A percentile compares a stretch with the other conserved stretches of the same genome.
phyloP scores from a whole-genome alignment of 1,140 invertebrate genomes.

The Leptinotarsa defecta region DNA sequence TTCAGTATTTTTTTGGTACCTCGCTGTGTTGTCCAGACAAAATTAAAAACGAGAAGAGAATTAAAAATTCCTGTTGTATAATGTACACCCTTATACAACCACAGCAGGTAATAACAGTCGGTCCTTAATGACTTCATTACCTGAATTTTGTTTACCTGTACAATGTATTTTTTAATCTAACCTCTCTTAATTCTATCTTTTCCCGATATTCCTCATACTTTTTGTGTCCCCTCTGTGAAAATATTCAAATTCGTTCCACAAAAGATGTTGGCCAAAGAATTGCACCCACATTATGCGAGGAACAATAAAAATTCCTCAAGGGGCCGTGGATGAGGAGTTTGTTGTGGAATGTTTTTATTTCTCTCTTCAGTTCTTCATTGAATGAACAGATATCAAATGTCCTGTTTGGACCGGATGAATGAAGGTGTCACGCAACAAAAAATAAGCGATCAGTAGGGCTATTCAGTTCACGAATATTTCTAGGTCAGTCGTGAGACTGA shows the following conservation, averaged over 20 bases:
- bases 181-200: too few species aligned
- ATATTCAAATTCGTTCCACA: background rate
- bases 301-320: slow-evolving; percentile 17
- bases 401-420: slow-evolving; percentile 10
- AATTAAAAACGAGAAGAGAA: too few species aligned
- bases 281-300: background rate
- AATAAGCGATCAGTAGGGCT: background rate
- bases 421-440: slow-evolving; percentile 2
- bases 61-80: too few species aligned
- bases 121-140: too few species aligned
- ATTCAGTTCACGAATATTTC: background rate
- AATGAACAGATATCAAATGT: slow-evolving; percentile 18
- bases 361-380: background rate
- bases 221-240: background rate
- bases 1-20: too few species aligned
- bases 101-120: too few species aligned
- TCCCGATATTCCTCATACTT: too few species aligned
- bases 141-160: too few species aligned
- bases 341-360: slow-evolving; percentile 25
- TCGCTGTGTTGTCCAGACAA: too few species aligned
- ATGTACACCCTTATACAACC: too few species aligned
- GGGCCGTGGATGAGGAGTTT: background rate
- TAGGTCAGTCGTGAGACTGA: background rate
- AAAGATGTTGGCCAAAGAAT: slow-evolving; percentile 15
- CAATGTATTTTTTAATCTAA: too few species aligned